These are phyloP conservation scores for Lagopus muta DNA, from an alignment of 2,113 vertebrate species.

Conservation along the genomic window DNA sequence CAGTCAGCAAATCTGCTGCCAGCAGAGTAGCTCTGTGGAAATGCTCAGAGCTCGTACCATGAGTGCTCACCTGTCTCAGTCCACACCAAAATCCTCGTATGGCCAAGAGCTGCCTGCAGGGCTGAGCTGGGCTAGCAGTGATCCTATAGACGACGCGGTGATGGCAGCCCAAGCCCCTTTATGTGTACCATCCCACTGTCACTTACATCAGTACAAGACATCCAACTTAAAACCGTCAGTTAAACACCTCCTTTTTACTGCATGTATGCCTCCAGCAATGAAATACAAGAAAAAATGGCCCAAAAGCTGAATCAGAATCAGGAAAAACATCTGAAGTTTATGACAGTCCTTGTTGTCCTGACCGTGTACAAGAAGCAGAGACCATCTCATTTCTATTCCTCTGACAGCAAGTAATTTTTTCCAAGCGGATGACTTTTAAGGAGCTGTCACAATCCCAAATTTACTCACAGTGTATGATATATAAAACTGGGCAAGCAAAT, in stretches of 20 bases:
- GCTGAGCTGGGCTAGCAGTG: not conserved
- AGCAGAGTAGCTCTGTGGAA: not conserved
- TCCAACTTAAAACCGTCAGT: not conserved
- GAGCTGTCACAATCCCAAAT: constrained; percentile 8
- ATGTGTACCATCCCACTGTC: not conserved
- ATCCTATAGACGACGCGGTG: not conserved
- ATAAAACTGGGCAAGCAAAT: not conserved
- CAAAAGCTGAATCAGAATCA: not conserved
- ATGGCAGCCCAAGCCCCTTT: not conserved
- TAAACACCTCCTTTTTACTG: not conserved
- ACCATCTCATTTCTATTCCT: not conserved
- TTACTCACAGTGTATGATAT: not conserved
- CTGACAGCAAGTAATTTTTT: not conserved
- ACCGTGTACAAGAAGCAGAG: not conserved
- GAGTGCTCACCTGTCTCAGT: not conserved
- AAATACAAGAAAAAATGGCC: not conserved
- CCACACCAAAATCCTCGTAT: not conserved
- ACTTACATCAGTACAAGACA: accelerated
- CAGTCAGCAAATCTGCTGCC: not conserved
- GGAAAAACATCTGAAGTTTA: not conserved
- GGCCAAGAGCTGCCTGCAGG: not conserved
- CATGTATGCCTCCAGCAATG: not conserved
- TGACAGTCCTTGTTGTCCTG: not conserved
- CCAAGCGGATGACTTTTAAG: not conserved
- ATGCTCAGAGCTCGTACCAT: not conserved